A percentile compares a stretch with the other conserved stretches of the same genome.
These are phyloP conservation scores for Dasypolia templi DNA, from an alignment of 2,888 invertebrate species.

Conservation along the genomic window DNA sequence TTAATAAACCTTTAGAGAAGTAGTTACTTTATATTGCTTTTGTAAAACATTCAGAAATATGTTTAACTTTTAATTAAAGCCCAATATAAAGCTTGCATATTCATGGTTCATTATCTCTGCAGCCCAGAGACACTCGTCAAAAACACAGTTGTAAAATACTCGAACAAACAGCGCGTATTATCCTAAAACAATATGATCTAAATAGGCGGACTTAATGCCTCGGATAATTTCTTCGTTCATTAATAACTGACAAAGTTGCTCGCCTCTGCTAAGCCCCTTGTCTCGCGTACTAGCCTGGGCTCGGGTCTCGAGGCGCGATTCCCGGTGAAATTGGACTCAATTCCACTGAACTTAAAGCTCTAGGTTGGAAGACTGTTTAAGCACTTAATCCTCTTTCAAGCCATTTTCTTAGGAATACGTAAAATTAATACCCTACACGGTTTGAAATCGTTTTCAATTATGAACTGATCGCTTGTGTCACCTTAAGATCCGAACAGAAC, in stretches of 20 bases:
- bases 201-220: conserved; percentile 75
- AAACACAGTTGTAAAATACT: conserved; percentile 42
- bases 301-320: conserved; percentile 31
- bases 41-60: conserved; percentile 1
- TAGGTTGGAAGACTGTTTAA: conserved; percentile 48
- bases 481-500: conserved; percentile 53
- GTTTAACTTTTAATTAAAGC: conserved; percentile 11
- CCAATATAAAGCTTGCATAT: neutral
- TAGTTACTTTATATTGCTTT: conserved; percentile 13
- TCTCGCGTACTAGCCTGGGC: conserved; percentile 61
- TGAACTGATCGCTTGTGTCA: conserved; percentile 61
- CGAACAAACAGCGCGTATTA: conserved; percentile 60
- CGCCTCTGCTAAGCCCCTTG: conserved; percentile 74
- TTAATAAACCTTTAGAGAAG: conserved; percentile 20
- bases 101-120: conserved; percentile 13
- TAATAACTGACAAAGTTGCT: conserved; percentile 82
- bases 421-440: conserved; percentile 72
- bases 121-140: conserved; percentile 2
- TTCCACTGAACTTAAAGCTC: conserved; percentile 67
- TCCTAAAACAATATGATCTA: conserved; percentile 74
- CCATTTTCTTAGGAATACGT: conserved; percentile 69
- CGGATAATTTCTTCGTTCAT: conserved; percentile 80
- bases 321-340: conserved; percentile 72
- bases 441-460: conserved; percentile 66
- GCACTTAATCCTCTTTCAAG: conserved; percentile 65